Percentiles rank a stretch among this genome's conserved stretches.
Conservation (phyloP, 2,888 invertebrate genomes). For the Sarcophaga caerulescens region DNA sequence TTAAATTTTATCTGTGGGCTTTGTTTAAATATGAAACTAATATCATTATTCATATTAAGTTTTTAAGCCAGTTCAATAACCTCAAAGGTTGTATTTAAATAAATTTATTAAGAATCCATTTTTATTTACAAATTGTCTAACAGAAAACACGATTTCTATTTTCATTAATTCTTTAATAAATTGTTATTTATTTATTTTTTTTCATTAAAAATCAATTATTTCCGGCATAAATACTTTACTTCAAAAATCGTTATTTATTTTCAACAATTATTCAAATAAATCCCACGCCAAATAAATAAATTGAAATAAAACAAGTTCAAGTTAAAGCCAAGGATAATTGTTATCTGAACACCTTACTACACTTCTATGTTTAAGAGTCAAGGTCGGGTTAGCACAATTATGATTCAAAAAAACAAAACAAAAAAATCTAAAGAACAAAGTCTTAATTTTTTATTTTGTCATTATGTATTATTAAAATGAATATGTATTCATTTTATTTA, state of each 20-base stretch:
- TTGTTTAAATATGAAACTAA: too few species aligned
- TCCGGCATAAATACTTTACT: constrained; percentile 51
- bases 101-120: too few species aligned
- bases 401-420: neutral
- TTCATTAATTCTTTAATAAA: neutral
- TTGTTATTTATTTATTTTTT: neutral
- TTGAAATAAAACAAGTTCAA: constrained; percentile 13
- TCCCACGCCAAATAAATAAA: constrained; percentile 58
- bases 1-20: too few species aligned
- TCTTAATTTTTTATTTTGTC: neutral
- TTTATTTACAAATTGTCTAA: neutral
- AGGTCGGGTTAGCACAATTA: constrained; percentile 47
- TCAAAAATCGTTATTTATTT: neutral
- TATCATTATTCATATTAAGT: too few species aligned
- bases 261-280: constrained; percentile 24
- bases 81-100: too few species aligned
- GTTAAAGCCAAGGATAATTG: neutral
- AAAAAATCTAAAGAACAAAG: constrained; percentile 3
- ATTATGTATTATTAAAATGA: neutral
- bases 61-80: too few species aligned
- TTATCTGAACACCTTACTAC: neutral
- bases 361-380: constrained; percentile 17
- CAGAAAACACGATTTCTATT: neutral
- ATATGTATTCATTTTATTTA: neutral
- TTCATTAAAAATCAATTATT: constrained; percentile 53